phyloP scores from a whole-genome alignment of 1,140 invertebrate genomes.

The Paramacrobiotus metropolitanus region DNA sequence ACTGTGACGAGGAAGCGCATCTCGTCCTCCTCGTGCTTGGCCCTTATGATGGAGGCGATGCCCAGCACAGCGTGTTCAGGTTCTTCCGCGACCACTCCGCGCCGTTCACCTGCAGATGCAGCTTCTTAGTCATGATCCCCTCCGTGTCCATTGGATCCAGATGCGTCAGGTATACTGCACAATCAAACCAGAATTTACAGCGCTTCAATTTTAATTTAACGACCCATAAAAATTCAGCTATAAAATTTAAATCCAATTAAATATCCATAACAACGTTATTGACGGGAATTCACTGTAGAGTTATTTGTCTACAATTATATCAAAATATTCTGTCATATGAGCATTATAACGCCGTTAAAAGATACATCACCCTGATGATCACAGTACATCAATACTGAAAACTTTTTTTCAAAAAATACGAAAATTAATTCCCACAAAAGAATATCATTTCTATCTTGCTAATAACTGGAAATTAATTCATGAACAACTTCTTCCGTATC shows the following conservation, averaged over 20 bases:
- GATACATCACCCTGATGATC: too few relatives aligned
- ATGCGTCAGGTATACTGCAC: conserved; percentile 80
- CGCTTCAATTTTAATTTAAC: too few relatives aligned
- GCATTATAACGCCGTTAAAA: too few relatives aligned
- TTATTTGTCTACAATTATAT: not conserved
- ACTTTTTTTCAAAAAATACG: too few relatives aligned
- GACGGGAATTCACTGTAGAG: not conserved
- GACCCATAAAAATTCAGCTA: not conserved
- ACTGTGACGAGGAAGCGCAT: conserved; percentile 96
- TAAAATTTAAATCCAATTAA: not conserved
- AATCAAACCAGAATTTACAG: conserved; percentile 5
- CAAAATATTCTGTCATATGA: not conserved
- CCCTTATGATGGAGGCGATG: conserved; percentile 98
- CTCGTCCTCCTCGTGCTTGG: conserved; percentile 97
- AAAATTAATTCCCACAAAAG: too few relatives aligned
- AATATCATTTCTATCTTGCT: too few relatives aligned
- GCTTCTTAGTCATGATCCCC: conserved; percentile 93
- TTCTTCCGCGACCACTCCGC: conserved; percentile 99
- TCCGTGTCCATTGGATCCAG: conserved; percentile 93
- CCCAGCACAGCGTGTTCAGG: conserved; percentile 96
- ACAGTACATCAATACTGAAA: too few relatives aligned
- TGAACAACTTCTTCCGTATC: not conserved
- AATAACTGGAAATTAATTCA: too few relatives aligned
- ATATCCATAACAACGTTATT: not conserved
- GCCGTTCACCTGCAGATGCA: conserved; percentile 96